Percentiles rank a stretch among this genome's conserved stretches.
These are phyloP conservation scores for Aselliscus stoliczkanus DNA, from an alignment of 2,797 vertebrate species.

Conservation along the genomic window DNA sequence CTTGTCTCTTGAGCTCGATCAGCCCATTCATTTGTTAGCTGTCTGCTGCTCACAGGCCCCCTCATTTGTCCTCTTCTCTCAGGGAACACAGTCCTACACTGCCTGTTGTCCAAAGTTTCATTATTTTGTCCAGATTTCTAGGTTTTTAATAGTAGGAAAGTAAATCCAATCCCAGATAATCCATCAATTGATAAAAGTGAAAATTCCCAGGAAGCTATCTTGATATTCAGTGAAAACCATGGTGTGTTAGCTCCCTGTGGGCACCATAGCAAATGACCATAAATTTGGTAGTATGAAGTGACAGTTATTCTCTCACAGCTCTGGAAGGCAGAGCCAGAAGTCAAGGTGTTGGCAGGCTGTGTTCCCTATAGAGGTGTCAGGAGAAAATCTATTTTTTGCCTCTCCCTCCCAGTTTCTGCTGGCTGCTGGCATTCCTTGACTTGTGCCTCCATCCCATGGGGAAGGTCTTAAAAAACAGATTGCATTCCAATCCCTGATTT, in stretches of 20 bases:
- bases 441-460: not conserved
- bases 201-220: not conserved
- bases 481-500: not conserved
- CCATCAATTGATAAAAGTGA: not conserved
- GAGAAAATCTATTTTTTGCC: not conserved
- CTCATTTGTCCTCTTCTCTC: not conserved
- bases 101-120: not conserved
- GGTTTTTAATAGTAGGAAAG: not conserved
- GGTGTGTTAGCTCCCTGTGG: accelerated
- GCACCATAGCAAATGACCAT: not conserved
- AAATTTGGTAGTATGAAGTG: not conserved
- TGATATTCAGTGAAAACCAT: not conserved
- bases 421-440: not conserved
- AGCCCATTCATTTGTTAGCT: too few species aligned
- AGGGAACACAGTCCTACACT: accelerated
- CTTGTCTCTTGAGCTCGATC: not conserved
- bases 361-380: accelerated
- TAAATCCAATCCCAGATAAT: not conserved
- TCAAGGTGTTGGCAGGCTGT: accelerated
- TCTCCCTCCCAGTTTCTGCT: not conserved
- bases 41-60: too few species aligned
- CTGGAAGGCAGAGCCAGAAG: not conserved
- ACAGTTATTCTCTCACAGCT: accelerated
- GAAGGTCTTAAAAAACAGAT: not conserved
- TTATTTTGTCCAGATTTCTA: not conserved